phyloP scores from a whole-genome alignment of 2,888 invertebrate species.

The Toxonevra muliebris region DNA sequence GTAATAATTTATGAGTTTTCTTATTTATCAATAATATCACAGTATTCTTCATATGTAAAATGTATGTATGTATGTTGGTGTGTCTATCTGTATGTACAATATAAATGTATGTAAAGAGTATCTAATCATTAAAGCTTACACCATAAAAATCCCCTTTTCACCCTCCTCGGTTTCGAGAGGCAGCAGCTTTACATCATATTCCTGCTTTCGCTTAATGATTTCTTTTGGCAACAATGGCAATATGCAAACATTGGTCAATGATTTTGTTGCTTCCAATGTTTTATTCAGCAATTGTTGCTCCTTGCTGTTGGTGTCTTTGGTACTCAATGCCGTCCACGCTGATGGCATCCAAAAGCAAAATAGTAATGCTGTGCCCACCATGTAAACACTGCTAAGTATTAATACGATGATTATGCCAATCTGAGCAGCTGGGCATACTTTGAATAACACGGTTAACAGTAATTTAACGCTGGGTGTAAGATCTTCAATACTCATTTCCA shows the following conservation, averaged over 20 bases:
- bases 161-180: conserved; percentile 6
- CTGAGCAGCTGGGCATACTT: conserved; percentile 67
- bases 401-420: conserved; percentile 66
- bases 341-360: conserved; percentile 52
- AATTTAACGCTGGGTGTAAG: conserved; percentile 65
- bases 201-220: conserved; percentile 5
- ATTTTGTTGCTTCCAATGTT: conserved; percentile 9
- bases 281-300: conserved; percentile 15
- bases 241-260: conserved; percentile 30
- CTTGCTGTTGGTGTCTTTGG: not conserved
- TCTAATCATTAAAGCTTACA: too few species aligned
- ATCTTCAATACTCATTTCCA: conserved; percentile 68
- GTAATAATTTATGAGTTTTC: conserved; percentile 1
- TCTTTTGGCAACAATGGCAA: conserved; percentile 37
- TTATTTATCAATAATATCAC: conserved; percentile 1
- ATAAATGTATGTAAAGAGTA: conserved; percentile 5
- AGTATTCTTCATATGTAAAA: not conserved
- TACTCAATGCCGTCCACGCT: conserved; percentile 33
- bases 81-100: conserved; percentile 1
- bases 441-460: conserved; percentile 66
- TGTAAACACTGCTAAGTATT: conserved; percentile 65
- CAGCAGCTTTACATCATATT: conserved; percentile 45
- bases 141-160: not conserved
- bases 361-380: conserved; percentile 61
- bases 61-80: not conserved